A percentile compares a stretch with the other conserved stretches of the same genome.
These are phyloP conservation scores for Crematogaster levior DNA, from an alignment of 2,888 invertebrate species.

Conservation along the genomic window DNA sequence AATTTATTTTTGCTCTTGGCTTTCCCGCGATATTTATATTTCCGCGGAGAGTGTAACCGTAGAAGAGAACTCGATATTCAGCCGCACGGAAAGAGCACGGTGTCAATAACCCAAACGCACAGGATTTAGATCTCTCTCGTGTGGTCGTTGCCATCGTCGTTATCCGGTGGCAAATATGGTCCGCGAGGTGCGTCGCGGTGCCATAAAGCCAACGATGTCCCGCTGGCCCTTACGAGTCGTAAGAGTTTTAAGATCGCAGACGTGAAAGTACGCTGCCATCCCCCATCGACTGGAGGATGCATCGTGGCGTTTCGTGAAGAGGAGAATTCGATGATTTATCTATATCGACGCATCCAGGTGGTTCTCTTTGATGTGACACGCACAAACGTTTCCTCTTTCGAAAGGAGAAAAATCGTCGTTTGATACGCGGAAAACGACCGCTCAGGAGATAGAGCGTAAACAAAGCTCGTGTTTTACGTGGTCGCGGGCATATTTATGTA, in stretches of 20 bases:
- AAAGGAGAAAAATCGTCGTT: not conserved
- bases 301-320: not conserved
- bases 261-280: not conserved
- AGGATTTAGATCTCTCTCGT: constrained; percentile 29
- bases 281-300: not conserved
- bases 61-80: constrained; percentile 32
- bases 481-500: constrained; percentile 30
- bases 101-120: constrained; percentile 34
- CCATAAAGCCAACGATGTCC: constrained; percentile 32
- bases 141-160: constrained; percentile 23
- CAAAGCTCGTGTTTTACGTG: constrained; percentile 42
- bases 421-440: not conserved
- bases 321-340: constrained; percentile 24
- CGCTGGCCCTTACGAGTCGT: constrained; percentile 27
- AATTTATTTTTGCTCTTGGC: constrained; percentile 22
- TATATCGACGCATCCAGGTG: not conserved
- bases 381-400: not conserved
- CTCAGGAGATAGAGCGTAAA: constrained; percentile 41
- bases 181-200: constrained; percentile 1
- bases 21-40: constrained; percentile 12
- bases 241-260: constrained; percentile 17
- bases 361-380: not conserved
- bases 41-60: not conserved
- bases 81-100: not conserved
- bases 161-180: constrained; percentile 9